Base-by-base conservation (phyloP, 2,113 vertebrate genomes). In the Phylloscopus trochiloides region DNA sequence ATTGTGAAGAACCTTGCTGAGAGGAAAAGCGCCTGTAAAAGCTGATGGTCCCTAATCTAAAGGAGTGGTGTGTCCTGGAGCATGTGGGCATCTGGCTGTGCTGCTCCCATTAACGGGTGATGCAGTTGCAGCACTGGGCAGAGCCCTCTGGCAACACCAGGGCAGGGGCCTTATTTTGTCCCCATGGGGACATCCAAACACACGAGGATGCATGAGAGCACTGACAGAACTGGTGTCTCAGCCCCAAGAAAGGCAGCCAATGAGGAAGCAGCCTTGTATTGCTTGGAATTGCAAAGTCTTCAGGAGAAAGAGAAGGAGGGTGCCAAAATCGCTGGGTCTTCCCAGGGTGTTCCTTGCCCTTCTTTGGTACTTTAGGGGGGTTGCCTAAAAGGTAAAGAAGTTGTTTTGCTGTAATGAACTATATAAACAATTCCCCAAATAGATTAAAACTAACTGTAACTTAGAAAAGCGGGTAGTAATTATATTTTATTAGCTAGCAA, bases 381-480 rank as follows among this genome's bases (percentile, higher is more conserved):
- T 34, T 88, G 50, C 71, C 91, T 91, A 85, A 98, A 98, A 96
- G 95, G 93, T 57, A 83, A 93, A 85, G 74, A 95, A 96, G 92
- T 96, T 98, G 95, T 98, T 97, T 97, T 97, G 95, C 97, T 97
- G 93, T 98, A 98, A 98, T 98, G 97, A 98, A 98, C 97, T 98
- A 97, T 97, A 98, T 98, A 98, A 98, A 98, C 98, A 98, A 98
- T 98, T 98, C 98, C 98, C 98, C 97, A 98, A 98, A 98, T 97
- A 98, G 98, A 98, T 98, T 98, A 98, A 98, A 98, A 98, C 97
- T 98, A 98, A 98, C 98, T 98, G 97, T 98, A 98, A 98, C 96
- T 98, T 98, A 98, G 97, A 98, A 97, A 98, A 98, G 95, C 61
- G 92, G 95, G 97, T 97, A 97, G 98, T 98, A 98, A 98, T 98